Conservation (phyloP, 1,140 invertebrate genomes). For the Drosophila parvula region DNA sequence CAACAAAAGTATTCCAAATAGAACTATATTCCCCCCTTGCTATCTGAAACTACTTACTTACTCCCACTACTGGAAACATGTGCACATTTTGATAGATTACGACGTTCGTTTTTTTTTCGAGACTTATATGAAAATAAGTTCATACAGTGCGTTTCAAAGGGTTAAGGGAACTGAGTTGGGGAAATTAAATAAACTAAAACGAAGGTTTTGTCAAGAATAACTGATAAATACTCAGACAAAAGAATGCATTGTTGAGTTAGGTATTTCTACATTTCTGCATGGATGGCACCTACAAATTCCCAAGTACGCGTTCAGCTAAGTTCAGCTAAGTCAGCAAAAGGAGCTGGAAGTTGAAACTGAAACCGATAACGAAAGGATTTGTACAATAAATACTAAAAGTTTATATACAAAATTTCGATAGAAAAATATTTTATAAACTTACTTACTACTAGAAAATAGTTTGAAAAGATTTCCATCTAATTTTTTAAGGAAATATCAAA, state of each 20-base stretch:
- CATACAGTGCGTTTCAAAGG: not conserved
- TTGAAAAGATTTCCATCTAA: too few relatives aligned
- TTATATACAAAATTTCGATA: too few relatives aligned
- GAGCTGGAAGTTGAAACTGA: too few relatives aligned
- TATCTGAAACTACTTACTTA: conserved; percentile 14
- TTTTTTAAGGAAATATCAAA: too few relatives aligned
- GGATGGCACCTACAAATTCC: not conserved
- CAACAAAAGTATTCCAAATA: conserved; percentile 28
- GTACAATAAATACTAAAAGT: too few relatives aligned
- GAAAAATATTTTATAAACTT: too few relatives aligned
- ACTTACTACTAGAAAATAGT: too few relatives aligned
- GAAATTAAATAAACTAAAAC: not conserved
- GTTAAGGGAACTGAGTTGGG: not conserved
- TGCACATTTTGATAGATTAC: conserved; percentile 35
- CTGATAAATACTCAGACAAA: not conserved
- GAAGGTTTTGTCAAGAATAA: not conserved
- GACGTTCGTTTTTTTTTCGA: not conserved
- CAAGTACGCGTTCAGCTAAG: not conserved
- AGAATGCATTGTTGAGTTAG: too few relatives aligned
- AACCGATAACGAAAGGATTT: too few relatives aligned
- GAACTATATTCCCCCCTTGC: conserved; percentile 5
- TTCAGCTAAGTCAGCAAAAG: too few relatives aligned
- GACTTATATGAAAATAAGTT: conserved; percentile 1
- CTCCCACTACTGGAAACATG: conserved; percentile 29
- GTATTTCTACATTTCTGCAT: too few relatives aligned